Base-by-base conservation (phyloP, 2,888 invertebrate species). In the Encarsia formosa region DNA sequence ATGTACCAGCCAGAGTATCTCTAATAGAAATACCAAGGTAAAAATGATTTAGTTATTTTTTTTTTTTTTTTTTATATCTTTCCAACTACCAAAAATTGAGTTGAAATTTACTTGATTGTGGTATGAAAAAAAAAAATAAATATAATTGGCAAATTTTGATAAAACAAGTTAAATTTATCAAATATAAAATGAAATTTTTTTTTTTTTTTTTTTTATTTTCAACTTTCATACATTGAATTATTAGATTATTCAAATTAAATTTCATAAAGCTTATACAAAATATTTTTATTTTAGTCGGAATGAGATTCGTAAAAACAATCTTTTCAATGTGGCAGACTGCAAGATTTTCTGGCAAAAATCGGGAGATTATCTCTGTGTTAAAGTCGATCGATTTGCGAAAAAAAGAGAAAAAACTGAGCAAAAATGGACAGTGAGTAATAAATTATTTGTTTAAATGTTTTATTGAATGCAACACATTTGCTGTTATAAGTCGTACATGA, bases 291-390 rank as follows among this genome's bases (percentile, higher is more conserved):
- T 32, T 61, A 78, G 79, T 67, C 87, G 91, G 53, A 85, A 84
- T 43, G 94, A 94, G 77, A 83, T 87, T 35, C 84, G 96, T 60
- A 91, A 91, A 59, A 95, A 96, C 75, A 98, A 96, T 75, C 79
- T 98, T 52, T 99, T 99, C 81, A 96, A 91, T 58, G 98, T 99
- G 0, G 96, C 96, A 1, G 96, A 97, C 72, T 97, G 97, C 73
- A 94, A 95, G 67, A 91, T 99, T 73, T 95, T 95, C 74, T 99
- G 99, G 99, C 99, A 99, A 75, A 95, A 95, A 75, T 90, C 87
- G 20, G 99, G 99, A 0, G 96, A 98, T 73, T 96, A 95, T 72
- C 80, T 99, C 22, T 97, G 98, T 65, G 97, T 98, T 1, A 97
- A 98, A 78, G 89, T 92, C 1, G 91, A 92, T 71, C 79, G 88